Conservation (phyloP, 2,113 vertebrate species). For the Mesocricetus auratus region DNA sequence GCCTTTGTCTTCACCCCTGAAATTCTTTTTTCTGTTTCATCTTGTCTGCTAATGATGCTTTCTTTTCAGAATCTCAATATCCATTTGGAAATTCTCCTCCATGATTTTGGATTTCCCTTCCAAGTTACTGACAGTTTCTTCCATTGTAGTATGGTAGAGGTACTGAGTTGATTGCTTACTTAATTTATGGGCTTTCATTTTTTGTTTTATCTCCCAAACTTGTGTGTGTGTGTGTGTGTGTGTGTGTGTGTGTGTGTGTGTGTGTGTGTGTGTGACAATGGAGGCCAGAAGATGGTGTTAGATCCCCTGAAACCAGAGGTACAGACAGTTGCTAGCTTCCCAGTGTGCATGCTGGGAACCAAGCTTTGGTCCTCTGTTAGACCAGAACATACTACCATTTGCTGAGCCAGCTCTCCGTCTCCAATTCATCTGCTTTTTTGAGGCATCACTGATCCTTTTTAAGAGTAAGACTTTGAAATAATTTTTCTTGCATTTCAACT, state of each 20-base stretch:
- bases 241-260: background rate
- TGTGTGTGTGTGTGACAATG: background rate
- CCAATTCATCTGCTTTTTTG: background rate
- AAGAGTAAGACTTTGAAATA: background rate
- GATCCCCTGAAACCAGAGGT: background rate
- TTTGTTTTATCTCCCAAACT: background rate
- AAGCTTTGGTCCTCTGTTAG: background rate
- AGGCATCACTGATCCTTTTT: background rate
- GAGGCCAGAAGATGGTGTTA: background rate
- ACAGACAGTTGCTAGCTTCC: background rate
- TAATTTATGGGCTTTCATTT: background rate
- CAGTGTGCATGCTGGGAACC: background rate
- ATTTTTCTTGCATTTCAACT: background rate
- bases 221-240: background rate
- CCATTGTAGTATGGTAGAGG: background rate
- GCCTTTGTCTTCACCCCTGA: background rate
- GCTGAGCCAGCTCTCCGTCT: background rate
- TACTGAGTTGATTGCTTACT: background rate
- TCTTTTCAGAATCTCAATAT: background rate
- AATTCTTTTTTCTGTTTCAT: background rate
- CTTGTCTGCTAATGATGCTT: background rate
- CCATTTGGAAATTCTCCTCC: background rate
- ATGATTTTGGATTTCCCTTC: background rate
- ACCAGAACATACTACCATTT: background rate
- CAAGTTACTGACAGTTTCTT: background rate